Evolutionary conservation across 2,888 invertebrate species (phyloP), one percentile per base, ranked within the genome.

Genomic region (Hanleya hanleyi): DNA sequence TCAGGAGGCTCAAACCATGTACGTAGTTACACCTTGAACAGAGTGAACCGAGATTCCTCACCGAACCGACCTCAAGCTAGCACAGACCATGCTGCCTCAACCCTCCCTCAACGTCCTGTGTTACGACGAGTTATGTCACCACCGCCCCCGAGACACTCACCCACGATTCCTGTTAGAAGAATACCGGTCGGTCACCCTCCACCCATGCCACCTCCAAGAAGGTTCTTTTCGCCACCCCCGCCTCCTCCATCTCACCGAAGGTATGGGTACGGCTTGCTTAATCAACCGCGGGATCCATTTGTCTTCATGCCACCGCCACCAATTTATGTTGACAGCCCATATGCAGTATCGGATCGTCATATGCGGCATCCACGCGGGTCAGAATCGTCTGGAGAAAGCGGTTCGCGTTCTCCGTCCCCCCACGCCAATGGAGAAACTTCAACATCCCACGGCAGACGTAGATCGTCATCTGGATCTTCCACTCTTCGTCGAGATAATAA

Each of bases 21-120:
- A 9, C 84, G 83, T 66, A 87, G 81, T 37, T 89, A 83, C 76
- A 86, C 85, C 37, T 80, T 89, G 26, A 80, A 81, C 72, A 78
- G 77, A 57, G 73, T 77, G 33, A 70, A 64, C 7, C 50, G 75
- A 7, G 75, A 78, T 7, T 75, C 70, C 7, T 70, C 68, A 65
- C 33, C 69, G 29, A 70, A 73, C 35, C 65, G 69, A 26, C 41
- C 70, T 9, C 49, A 61, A 0, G 70, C 41, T 50, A 36, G 35
- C 50, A 29, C 57, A 26, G 57, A 57, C 22, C 57, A 57, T 32
- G 29, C 57, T 29, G 22, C 57, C 32, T 57, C 57, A 29, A 57
- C 57, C 6, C 50, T n/a, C 50, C 71, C 29, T 38, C 57, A 22
- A 33, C 47, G 33, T 38, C 71, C 57, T 36, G 41, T 3, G 37